Base-by-base conservation (phyloP, 2,888 invertebrate genomes). In the Scrobipalpa atriplicella region DNA sequence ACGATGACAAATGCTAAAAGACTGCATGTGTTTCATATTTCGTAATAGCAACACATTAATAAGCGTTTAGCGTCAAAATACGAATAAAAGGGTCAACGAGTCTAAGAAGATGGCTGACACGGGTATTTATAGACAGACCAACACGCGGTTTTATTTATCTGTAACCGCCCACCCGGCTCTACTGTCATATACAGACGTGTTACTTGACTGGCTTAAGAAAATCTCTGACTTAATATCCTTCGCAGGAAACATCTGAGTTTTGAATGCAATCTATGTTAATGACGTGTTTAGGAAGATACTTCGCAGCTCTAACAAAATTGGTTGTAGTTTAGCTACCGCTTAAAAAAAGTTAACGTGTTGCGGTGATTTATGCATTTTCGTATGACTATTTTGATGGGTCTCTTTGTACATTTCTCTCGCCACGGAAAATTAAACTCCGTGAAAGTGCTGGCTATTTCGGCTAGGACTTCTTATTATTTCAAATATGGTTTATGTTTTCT, bases 91-190 rank as follows among this genome's bases (percentile, higher is more conserved):
- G 84, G 85, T 86, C 82, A 82, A 75, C 77, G 78, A 75, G 78
- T 74, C 81, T 79, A 81, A 81, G 73, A 79, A 78, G 77, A 80
- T 66, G 41, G 66, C 64, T 78, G 78, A 82, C 81, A 77, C 68
- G 73, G 75, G 69, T 87, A 89, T 88, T 88, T 84, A 89, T 89
- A 89, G 88, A 86, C 70, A 73, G 85, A 86, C 87, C 88, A 86
- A 88, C 88, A 87, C 85, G 84, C 84, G 75, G 86, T 79, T 83
- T 80, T 80, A 83, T 82, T 82, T 86, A 83, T 85, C 83, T 85
- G 79, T 76, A 76, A 78, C 74, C 78, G 79, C 80, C 82, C 80
- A 77, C 82, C 76, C 78, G 75, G 74, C 65, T 29, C 47, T 47
- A 38, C 63, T 52, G 63, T 63, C 63, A 63, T 63, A 63, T 41